Evolutionary conservation across 1,140 invertebrate species (phyloP).

Genomic region (Melitaea cinxia): DNA sequence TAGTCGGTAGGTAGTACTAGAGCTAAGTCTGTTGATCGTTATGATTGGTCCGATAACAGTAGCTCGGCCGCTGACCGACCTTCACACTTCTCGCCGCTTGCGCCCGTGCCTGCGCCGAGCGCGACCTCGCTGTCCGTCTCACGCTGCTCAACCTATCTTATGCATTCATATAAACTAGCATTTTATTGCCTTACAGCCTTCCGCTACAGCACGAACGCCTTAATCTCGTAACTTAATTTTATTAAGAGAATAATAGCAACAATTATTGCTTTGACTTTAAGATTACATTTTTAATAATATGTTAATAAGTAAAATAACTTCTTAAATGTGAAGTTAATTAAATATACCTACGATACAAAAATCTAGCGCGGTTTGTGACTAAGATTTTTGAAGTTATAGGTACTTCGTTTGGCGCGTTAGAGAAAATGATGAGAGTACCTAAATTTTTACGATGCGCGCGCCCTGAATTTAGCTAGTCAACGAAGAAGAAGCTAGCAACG

Average conservation of each 20-base stretch:
- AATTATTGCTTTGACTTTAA: neutral
- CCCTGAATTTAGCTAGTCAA: no score
- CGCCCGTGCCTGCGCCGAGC: constrained; percentile 46
- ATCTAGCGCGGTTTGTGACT: no score
- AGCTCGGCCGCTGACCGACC: constrained; percentile 76
- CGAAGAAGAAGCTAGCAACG: no score
- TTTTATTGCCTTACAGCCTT: constrained; percentile 6
- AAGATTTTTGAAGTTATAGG: no score
- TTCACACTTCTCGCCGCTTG: constrained; percentile 65
- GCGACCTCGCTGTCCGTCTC: constrained; percentile 61
- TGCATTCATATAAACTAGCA: constrained; percentile 15
- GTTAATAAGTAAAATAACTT: no score
- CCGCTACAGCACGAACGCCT: neutral
- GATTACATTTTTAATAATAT: no score
- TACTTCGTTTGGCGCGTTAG: no score
- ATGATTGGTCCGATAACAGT: constrained; percentile 70
- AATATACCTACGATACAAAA: no score
- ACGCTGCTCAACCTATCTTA: constrained; percentile 44
- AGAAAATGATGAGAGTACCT: no score
- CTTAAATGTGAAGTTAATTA: no score
- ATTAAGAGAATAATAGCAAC: neutral
- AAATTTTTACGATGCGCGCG: no score
- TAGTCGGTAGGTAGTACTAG: constrained; percentile 43
- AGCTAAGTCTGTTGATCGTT: constrained; percentile 50
- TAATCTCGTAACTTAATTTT: constrained; percentile 14